Percentiles rank a stretch among this genome's conserved stretches.
Conservation (phyloP, 2,888 invertebrate species). For the Pemphredon lugubris region DNA sequence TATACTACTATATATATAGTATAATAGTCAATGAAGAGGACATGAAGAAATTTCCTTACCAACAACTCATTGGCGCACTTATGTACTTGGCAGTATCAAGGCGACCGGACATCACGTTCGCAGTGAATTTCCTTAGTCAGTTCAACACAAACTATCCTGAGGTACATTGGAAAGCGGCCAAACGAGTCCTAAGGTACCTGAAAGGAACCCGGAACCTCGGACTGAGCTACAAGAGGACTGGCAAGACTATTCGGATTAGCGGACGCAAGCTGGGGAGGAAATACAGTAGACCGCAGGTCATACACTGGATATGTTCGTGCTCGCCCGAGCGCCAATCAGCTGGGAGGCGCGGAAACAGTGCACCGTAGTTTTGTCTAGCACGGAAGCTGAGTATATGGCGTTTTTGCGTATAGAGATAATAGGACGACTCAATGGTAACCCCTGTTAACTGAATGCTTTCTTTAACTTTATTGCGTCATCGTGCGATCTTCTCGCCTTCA, state of each 20-base stretch:
- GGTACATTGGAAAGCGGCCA: neutral
- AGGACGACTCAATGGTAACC: no score
- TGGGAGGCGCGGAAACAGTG: constrained; percentile 4
- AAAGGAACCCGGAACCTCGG: neutral
- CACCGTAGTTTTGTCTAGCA: neutral
- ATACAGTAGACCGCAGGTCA: neutral
- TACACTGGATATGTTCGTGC: constrained; percentile 5
- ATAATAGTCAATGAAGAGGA: neutral
- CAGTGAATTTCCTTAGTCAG: neutral
- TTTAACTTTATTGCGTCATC: no score
- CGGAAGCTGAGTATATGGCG: neutral
- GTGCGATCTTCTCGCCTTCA: no score
- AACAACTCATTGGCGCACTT: neutral
- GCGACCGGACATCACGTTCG: no score
- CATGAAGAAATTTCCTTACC: constrained; percentile 7
- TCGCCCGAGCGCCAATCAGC: neutral
- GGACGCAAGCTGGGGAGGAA: neutral
- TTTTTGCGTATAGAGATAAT: no score
- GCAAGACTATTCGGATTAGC: neutral
- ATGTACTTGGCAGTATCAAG: constrained; percentile 2
- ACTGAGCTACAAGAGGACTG: neutral
- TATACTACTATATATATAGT: no score
- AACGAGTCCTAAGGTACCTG: constrained; percentile 3
- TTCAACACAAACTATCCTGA: constrained; percentile 2
- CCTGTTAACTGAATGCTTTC: no score